Evolutionary conservation across 2,113 vertebrate species (phyloP), one percentile per base, ranked within the genome.

Genomic region (Brachypodius melanocephalos): DNA sequence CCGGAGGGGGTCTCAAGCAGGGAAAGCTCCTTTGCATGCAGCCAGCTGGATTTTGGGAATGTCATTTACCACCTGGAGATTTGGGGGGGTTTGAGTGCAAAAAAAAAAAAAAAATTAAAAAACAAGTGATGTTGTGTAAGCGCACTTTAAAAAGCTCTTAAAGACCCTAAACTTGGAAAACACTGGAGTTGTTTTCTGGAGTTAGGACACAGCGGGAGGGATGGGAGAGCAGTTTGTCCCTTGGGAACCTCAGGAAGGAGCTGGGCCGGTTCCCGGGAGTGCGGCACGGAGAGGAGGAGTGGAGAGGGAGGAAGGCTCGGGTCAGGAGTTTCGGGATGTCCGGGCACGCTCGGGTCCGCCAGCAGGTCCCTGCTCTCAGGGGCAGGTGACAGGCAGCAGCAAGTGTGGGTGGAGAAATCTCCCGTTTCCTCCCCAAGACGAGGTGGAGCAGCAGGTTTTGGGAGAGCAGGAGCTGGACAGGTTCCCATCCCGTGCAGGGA

Each of bases 121-220:
- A 4, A 49, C 0, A 19, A 40, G 21, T 6, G 12, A 7, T 20
- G 3, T 49, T 7, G 8, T 10, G 34, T 0, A 16, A 48, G 11
- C 0, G 58, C 12, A 6, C 42, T 76, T 43, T 1, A 6, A 19
- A 57, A 65, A 42, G 59, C 10, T 45, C 24, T 74, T 32, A 17
- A 17, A 71, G 61, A 10, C n/a, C 22, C 20, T 34, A 22, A 22
- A 10, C 31, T 81, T 34, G 32, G 25, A 20, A 48, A 42, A 26
- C 34, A 15, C 34, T 26, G 9, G 19, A 29, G 20, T 76, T 42
- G 38, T 38, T 38, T 38, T 51, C 73, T 71, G 0, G 2, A 55
- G 38, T 18, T 26, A 51, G 65, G 58, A 48, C 14, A 5, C 5
- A 2, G 38, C 0, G 1, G 62, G 67, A 85, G n/a, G 29, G 69